A percentile compares a stretch with the other conserved stretches of the same genome.
phyloP scores from a whole-genome alignment of 2,113 vertebrate species.

The Lathamus discolor region DNA sequence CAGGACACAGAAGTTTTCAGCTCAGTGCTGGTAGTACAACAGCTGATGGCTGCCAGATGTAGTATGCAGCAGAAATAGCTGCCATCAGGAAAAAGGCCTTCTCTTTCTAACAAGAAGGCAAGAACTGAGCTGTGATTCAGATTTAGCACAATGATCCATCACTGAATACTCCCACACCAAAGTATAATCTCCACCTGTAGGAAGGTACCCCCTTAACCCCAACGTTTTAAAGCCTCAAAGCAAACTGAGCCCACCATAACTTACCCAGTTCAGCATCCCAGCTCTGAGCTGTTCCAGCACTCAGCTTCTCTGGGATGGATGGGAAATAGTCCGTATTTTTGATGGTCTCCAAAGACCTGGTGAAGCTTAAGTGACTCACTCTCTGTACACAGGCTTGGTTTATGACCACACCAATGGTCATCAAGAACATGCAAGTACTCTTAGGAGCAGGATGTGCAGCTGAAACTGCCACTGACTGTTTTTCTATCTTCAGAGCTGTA shows the following conservation, averaged over 20 bases:
- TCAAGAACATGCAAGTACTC: not conserved
- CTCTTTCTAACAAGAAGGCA: not conserved
- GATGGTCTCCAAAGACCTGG: not conserved
- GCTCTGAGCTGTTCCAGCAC: not conserved
- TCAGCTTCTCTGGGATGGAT: not conserved
- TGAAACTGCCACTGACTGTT: not conserved
- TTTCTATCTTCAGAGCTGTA: not conserved
- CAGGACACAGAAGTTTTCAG: not conserved
- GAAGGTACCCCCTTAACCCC: not conserved
- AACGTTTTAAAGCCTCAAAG: not conserved
- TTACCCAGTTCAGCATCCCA: not conserved
- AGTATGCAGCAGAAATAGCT: not conserved
- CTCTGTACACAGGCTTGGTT: not conserved
- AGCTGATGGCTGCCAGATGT: not conserved
- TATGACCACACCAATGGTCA: not conserved
- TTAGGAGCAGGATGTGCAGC: not conserved
- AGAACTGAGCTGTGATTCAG: not conserved
- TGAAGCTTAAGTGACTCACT: not conserved
- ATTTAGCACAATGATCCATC: not conserved
- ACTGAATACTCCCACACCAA: not conserved
- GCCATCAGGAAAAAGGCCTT: not conserved
- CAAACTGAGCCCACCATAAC: not conserved
- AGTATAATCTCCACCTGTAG: not conserved
- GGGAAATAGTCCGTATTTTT: not conserved
- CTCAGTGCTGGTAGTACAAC: not conserved